These are phyloP conservation scores for Aurelia coerulea DNA, from an alignment of 30 jellyfish, hydroid and myxozoan species.

Conservation along the genomic window DNA sequence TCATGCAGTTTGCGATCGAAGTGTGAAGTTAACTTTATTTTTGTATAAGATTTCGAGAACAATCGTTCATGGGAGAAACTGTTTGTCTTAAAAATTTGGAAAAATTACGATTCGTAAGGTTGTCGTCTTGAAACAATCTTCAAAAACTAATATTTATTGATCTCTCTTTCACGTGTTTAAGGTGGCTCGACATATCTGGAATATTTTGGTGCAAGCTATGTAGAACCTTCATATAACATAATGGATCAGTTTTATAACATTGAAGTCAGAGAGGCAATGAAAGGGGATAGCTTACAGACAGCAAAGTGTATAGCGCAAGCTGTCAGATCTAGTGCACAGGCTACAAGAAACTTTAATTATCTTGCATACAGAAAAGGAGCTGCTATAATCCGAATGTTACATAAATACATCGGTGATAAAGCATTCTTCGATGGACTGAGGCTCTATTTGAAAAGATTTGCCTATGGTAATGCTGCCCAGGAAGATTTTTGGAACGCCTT, in stretches of 20 bases:
- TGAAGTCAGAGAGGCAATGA: slow-evolving; percentile 72
- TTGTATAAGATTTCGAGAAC: no score
- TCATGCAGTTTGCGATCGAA: no score
- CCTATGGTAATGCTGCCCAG: slow-evolving; percentile 81
- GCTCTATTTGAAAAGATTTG: slow-evolving; percentile 69
- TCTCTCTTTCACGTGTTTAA: neutral
- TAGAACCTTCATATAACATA: slow-evolving; percentile 64
- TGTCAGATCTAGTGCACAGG: slow-evolving; percentile 51
- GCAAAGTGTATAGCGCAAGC: slow-evolving; percentile 73
- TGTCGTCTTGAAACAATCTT: no score
- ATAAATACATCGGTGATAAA: slow-evolving; percentile 74
- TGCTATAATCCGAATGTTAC: slow-evolving; percentile 80
- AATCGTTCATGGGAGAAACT: no score
- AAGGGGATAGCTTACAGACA: slow-evolving; percentile 57
- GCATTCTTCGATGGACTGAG: slow-evolving; percentile 81
- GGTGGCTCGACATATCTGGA: slow-evolving; percentile 91
- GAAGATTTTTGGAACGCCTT: slow-evolving; percentile 88
- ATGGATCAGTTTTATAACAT: slow-evolving; percentile 74
- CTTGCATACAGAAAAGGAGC: slow-evolving; percentile 92
- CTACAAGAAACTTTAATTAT: slow-evolving; percentile 61
- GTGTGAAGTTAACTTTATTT: no score
- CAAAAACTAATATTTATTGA: no score
- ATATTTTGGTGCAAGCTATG: slow-evolving; percentile 68
- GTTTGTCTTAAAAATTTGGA: no score
- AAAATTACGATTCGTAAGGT: no score